phyloP scores from a whole-genome alignment of 1,140 invertebrate species.

The Aphis craccivora region DNA sequence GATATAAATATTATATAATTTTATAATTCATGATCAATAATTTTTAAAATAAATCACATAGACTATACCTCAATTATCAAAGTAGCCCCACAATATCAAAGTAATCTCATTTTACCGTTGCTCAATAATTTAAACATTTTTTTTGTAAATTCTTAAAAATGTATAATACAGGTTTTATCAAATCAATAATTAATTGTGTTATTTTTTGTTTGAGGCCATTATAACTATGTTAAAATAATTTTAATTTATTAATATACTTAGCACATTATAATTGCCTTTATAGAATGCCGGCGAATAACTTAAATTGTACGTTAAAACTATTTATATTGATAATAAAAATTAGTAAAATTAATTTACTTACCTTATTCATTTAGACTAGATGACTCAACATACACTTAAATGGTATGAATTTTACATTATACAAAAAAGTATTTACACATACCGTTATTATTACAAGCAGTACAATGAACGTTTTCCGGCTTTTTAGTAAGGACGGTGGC shows the following conservation, averaged over 20 bases:
- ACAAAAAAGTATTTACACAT: neutral
- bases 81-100: no score
- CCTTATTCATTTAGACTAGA: neutral
- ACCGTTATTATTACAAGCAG: neutral
- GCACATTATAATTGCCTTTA: neutral
- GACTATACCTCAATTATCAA: no score
- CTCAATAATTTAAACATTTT: no score
- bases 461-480: constrained; percentile 34
- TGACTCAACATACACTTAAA: neutral
- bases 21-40: no score
- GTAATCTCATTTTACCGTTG: no score
- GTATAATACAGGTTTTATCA: no score
- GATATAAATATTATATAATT: no score
- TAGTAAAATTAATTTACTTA: constrained; percentile 17
- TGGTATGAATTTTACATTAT: neutral
- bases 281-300: neutral
- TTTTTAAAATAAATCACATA: no score
- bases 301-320: neutral
- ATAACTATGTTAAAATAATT: neutral
- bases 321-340: neutral
- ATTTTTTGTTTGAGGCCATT: neutral
- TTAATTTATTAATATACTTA: neutral
- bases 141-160: no score
- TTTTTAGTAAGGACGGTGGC: constrained; percentile 46
- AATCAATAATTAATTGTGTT: neutral